Conservation (phyloP, 2,797 vertebrate species). For the Girardinus metallicus region DNA sequence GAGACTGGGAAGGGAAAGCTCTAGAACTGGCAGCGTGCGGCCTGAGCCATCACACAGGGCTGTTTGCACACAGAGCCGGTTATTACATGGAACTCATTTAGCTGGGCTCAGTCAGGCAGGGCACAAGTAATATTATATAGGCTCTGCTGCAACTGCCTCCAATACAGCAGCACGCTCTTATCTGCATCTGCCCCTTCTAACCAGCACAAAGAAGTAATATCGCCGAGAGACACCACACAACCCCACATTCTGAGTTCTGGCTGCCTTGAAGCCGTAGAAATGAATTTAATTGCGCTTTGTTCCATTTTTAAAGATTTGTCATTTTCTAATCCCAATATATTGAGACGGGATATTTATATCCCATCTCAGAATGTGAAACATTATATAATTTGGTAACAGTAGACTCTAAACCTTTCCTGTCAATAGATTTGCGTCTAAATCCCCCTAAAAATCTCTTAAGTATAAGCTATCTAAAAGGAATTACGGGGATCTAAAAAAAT, state of each 20-base stretch:
- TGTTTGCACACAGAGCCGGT: constrained; percentile 76
- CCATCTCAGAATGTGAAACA: constrained; percentile 7
- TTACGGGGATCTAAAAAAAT: constrained; percentile 40
- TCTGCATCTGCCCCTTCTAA: constrained; percentile 53
- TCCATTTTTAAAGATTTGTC: constrained; percentile 7
- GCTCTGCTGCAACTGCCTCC: constrained; percentile 54
- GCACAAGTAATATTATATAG: constrained; percentile 72
- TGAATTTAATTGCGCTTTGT: constrained; percentile 22
- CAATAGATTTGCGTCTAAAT: constrained; percentile 44
- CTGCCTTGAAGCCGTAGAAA: constrained; percentile 3
- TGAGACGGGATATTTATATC: not conserved
- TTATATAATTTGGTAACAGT: constrained; percentile 17
- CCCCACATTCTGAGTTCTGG: constrained; percentile 26
- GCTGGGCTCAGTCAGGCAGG: constrained; percentile 80
- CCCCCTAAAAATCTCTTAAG: constrained; percentile 39
- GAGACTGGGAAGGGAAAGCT: constrained; percentile 66
- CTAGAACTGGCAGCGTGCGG: constrained; percentile 71
- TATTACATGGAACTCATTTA: constrained; percentile 81
- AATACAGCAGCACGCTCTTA: constrained; percentile 50
- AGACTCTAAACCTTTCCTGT: constrained; percentile 8
- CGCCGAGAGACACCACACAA: constrained; percentile 9
- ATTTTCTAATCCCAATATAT: not conserved
- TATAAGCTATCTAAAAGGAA: constrained; percentile 31
- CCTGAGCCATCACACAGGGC: constrained; percentile 60
- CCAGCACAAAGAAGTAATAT: constrained; percentile 48